Conservation (phyloP, 1,140 invertebrate species). For the Homarus americanus region DNA sequence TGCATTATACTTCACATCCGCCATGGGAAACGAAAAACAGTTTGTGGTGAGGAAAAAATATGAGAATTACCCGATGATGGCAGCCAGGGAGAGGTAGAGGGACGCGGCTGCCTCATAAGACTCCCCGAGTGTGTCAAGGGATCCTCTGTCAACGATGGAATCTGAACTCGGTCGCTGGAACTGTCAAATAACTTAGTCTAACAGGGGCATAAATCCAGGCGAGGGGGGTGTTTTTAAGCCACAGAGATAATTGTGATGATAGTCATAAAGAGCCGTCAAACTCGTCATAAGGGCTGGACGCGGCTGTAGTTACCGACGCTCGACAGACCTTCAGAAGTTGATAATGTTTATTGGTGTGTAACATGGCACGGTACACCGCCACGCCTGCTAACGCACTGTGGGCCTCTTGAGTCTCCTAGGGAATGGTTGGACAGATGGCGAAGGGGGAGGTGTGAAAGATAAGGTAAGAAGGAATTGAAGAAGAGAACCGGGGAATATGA, state of each 20-base stretch:
- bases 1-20: too few species aligned
- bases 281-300: conserved; percentile 35
- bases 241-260: conserved; percentile 53
- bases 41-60: too few species aligned
- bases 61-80: too few species aligned
- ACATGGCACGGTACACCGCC: conserved; percentile 4
- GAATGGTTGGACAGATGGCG: background rate
- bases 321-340: conserved; percentile 20
- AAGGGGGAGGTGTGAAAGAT: background rate
- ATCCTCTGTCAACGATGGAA: conserved; percentile 22
- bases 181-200: conserved; percentile 63
- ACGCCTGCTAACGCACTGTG: too few species aligned
- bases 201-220: conserved; percentile 57
- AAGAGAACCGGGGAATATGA: background rate
- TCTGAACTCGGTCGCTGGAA: conserved; percentile 37
- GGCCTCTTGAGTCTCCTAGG: background rate
- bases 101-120: too few species aligned
- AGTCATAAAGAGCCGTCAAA: conserved; percentile 41
- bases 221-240: conserved; percentile 57
- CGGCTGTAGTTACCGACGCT: background rate
- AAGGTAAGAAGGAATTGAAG: background rate
- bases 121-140: background rate
- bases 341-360: conserved; percentile 41
- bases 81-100: too few species aligned
- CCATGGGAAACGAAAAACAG: too few species aligned